Percentiles rank a stretch among this genome's conserved stretches.
phyloP scores from a whole-genome alignment of 2,888 invertebrate genomes.

The Panorpa germanica region DNA sequence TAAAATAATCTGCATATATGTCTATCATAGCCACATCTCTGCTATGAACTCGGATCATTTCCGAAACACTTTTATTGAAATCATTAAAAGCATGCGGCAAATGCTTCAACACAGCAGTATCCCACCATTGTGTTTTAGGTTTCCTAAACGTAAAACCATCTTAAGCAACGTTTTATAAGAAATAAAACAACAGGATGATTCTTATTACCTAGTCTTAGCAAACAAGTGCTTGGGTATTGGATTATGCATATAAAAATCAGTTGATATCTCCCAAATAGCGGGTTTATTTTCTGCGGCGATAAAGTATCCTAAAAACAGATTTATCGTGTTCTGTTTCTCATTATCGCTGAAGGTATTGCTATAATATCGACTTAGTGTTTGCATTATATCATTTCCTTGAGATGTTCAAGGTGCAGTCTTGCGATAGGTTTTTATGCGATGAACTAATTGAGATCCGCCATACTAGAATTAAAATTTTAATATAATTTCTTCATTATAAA shows the following conservation, averaged over 20 bases:
- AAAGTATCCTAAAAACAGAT: constrained; percentile 83
- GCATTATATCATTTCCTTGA: constrained; percentile 96
- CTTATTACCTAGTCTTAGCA: constrained; percentile 12
- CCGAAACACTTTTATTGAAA: constrained; percentile 24
- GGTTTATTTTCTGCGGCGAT: constrained; percentile 49
- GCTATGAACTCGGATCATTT: constrained; percentile 40
- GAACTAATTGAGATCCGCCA: constrained; percentile 95
- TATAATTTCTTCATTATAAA: not conserved
- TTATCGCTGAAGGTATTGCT: constrained; percentile 94
- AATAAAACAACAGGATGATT: too few relatives aligned
- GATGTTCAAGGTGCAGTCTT: constrained; percentile 93
- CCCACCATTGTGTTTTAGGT: constrained; percentile 79
- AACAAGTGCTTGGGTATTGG: constrained; percentile 32
- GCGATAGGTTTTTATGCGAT: constrained; percentile 57
- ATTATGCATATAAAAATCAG: constrained; percentile 87
- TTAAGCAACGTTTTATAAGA: too few relatives aligned
- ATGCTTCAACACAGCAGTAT: constrained; percentile 45
- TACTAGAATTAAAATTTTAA: constrained; percentile 28
- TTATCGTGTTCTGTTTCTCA: constrained; percentile 96
- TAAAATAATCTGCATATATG: constrained; percentile 72
- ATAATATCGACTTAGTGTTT: constrained; percentile 92
- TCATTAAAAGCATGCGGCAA: constrained; percentile 48
- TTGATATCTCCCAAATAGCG: constrained; percentile 79
- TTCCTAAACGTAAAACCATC: constrained; percentile 27
- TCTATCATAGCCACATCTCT: constrained; percentile 68